Conservation (phyloP, 2,888 invertebrate species). For the Epistrophe grossulariae region DNA sequence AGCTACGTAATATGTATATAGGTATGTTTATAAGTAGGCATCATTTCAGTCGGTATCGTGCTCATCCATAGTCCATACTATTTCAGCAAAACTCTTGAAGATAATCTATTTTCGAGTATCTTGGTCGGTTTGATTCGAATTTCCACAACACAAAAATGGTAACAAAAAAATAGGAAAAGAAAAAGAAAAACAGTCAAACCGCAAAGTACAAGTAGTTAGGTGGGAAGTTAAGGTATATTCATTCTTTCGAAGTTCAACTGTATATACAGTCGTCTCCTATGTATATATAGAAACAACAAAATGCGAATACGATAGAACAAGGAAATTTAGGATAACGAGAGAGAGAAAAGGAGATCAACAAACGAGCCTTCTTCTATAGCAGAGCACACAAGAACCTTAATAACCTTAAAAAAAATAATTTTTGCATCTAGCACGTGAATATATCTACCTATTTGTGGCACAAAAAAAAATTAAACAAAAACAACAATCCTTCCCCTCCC, state of each 20-base stretch:
- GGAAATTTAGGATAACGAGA: conserved; percentile 1
- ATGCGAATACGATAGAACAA: conserved; percentile 16
- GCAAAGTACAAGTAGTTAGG: conserved; percentile 33
- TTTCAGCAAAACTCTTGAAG: conserved; percentile 35
- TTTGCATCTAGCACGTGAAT: conserved; percentile 17
- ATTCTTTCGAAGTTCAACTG: conserved; percentile 34
- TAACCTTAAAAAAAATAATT: conserved; percentile 17
- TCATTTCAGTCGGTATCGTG: not conserved
- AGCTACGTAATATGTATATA: not conserved
- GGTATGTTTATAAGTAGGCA: not conserved
- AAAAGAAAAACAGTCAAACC: conserved; percentile 25
- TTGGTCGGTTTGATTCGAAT: conserved; percentile 70
- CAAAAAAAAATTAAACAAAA: not conserved
- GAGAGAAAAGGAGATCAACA: conserved; percentile 8
- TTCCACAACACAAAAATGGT: conserved; percentile 63
- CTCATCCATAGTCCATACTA: conserved; percentile 5
- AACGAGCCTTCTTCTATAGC: conserved; percentile 44
- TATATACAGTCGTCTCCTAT: not conserved
- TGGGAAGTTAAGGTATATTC: not conserved
- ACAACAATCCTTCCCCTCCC: not conserved
- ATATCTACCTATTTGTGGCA: not conserved
- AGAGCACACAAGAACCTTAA: conserved; percentile 39
- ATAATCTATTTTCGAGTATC: conserved; percentile 74
- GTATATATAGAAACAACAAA: conserved; percentile 2
- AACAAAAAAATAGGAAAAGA: not conserved